Evolutionary conservation across 2,888 invertebrate species (phyloP).

Genomic region (Caenorhabditis macrosperma): DNA sequence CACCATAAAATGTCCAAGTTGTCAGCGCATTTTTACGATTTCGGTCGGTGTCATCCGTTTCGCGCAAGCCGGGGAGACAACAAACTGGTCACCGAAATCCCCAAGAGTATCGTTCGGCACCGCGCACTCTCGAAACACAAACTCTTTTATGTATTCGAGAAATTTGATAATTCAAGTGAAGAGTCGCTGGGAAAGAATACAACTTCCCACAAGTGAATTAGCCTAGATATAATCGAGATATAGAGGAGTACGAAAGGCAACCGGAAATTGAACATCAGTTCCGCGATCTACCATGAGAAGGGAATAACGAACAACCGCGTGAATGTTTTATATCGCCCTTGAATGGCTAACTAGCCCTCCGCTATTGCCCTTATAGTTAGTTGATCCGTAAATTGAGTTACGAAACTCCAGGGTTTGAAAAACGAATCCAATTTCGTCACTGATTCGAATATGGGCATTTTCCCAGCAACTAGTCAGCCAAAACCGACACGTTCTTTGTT

Average conservation of each 20-base stretch:
- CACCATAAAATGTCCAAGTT: constrained; percentile 47
- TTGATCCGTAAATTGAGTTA: neutral
- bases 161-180: constrained; percentile 34
- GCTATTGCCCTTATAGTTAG: neutral
- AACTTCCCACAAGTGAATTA: constrained; percentile 30
- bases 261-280: constrained; percentile 35
- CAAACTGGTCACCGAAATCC: constrained; percentile 56
- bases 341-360: constrained; percentile 10
- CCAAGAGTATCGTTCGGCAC: constrained; percentile 54
- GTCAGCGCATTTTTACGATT: constrained; percentile 54
- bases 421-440: neutral
- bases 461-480: constrained; percentile 21
- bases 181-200: neutral
- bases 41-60: constrained; percentile 7
- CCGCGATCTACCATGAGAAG: neutral
- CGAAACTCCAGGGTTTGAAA: neutral
- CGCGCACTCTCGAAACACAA: constrained; percentile 38
- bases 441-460: neutral
- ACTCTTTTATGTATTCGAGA: constrained; percentile 42
- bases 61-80: constrained; percentile 20
- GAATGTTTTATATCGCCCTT: constrained; percentile 5
- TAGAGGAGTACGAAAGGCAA: too few species aligned
- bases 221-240: too few species aligned
- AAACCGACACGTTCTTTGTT: constrained; percentile 47
- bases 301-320: constrained; percentile 5